A percentile compares a stretch with the other conserved stretches of the same genome.
These are phyloP conservation scores for Salticus scenicus DNA, from an alignment of 2,888 invertebrate genomes.

Conservation along the genomic window DNA sequence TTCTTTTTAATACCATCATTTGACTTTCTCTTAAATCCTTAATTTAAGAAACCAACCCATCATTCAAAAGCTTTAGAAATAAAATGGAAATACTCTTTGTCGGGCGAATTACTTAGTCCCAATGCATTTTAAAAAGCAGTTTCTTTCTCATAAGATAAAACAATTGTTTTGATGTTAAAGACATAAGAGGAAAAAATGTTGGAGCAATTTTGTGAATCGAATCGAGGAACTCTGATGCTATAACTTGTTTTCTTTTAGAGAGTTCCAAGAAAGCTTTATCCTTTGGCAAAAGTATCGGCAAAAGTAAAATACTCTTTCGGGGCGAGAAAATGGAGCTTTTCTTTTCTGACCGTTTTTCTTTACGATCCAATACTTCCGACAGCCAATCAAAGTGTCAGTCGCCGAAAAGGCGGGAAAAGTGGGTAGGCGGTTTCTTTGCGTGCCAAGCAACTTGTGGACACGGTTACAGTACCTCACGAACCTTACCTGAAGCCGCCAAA, in stretches of 20 bases:
- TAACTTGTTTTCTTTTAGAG: neutral
- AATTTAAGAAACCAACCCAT: too few species aligned
- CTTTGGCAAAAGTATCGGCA: conserved; percentile 49
- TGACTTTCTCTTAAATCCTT: too few species aligned
- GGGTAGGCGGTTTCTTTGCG: conserved; percentile 57
- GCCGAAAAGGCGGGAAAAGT: conserved; percentile 49
- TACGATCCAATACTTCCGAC: conserved; percentile 52
- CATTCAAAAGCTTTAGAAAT: too few species aligned
- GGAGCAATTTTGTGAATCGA: neutral
- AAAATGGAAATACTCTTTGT: too few species aligned
- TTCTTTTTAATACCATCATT: too few species aligned
- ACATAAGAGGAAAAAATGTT: neutral
- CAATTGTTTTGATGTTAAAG: too few species aligned
- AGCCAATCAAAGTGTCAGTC: conserved; percentile 67
- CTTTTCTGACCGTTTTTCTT: conserved; percentile 40
- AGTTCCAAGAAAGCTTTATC: conserved; percentile 40
- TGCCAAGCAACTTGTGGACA: conserved; percentile 40
- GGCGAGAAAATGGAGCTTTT: conserved; percentile 27
- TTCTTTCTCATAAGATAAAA: too few species aligned
- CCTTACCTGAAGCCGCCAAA: conserved; percentile 46
- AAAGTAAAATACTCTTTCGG: conserved; percentile 48
- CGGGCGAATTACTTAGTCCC: too few species aligned
- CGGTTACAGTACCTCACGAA: conserved; percentile 23
- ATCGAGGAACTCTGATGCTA: neutral
- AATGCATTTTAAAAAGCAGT: too few species aligned